These are phyloP conservation scores for Nomada flava DNA, from an alignment of 2,888 invertebrate genomes.

Conservation along the genomic window DNA sequence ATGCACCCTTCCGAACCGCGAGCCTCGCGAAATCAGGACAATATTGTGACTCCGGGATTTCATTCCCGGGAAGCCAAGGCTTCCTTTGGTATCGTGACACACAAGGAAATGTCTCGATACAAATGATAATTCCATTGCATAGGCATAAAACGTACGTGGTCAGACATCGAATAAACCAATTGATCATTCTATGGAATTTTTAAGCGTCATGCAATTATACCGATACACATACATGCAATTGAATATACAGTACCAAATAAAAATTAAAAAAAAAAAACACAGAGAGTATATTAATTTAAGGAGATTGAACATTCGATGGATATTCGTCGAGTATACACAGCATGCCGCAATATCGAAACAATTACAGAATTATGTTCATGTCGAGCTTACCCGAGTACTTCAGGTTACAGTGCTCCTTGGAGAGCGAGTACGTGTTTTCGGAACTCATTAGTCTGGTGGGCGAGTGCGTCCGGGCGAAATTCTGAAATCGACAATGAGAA, in stretches of 20 bases:
- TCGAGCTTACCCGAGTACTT: constrained; percentile 81
- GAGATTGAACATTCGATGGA: neutral
- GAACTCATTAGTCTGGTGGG: constrained; percentile 83
- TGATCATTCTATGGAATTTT: neutral
- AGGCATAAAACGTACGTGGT: constrained; percentile 16
- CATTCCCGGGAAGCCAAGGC: constrained; percentile 50
- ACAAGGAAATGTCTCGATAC: neutral
- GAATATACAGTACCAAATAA: accelerated
- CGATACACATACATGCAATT: neutral
- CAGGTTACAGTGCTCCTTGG: constrained; percentile 82
- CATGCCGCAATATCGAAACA: constrained; percentile 24
- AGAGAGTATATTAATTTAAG: neutral
- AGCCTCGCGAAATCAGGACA: constrained; percentile 75
- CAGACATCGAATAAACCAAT: constrained; percentile 5
- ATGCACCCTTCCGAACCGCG: constrained; percentile 78
- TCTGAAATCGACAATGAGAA: constrained; percentile 77
- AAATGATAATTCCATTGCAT: constrained; percentile 30
- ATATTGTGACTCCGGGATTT: constrained; percentile 75
- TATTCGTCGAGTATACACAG: neutral
- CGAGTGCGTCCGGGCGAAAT: constrained; percentile 83
- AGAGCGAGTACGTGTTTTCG: constrained; percentile 83
- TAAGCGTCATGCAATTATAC: neutral
- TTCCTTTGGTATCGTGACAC: neutral
- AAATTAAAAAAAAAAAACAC: neutral
- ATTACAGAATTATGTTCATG: neutral